Evolutionary conservation across 2,797 vertebrate species (phyloP).

Genomic region (Enteromius trimaculatus): DNA sequence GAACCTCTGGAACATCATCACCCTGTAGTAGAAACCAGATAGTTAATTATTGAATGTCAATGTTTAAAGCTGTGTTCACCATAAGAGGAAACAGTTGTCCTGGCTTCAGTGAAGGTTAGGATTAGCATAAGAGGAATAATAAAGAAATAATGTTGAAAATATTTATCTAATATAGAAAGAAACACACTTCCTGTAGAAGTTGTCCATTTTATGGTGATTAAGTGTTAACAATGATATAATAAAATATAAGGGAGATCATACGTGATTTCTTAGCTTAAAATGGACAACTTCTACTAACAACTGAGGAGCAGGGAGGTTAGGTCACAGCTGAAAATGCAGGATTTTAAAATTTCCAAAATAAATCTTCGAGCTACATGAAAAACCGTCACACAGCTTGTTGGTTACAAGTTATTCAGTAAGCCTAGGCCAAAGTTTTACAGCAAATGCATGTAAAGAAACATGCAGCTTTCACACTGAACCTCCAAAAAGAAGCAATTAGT

Average conservation of each 20-base stretch:
- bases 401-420: not conserved
- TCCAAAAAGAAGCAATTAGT: constrained; percentile 39
- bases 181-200: constrained; percentile 25
- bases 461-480: constrained; percentile 31
- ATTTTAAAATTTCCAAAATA: not conserved
- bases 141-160: constrained; percentile 15
- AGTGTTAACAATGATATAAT: not conserved
- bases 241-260: not conserved
- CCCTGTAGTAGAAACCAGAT: constrained; percentile 74
- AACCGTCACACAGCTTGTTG: not conserved
- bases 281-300: constrained; percentile 35
- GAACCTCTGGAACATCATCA: constrained; percentile 85
- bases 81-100: constrained; percentile 14
- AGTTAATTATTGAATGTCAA: constrained; percentile 13
- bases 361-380: not conserved
- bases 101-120: constrained; percentile 22
- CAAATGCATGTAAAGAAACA: not conserved
- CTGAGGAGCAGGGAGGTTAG: constrained; percentile 17
- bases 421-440: not conserved
- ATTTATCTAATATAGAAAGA: not conserved
- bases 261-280: constrained; percentile 15
- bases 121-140: constrained; percentile 34
- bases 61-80: constrained; percentile 6
- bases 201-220: constrained; percentile 39
- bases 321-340: constrained; percentile 39